A percentile compares a stretch with the other conserved stretches of the same genome.
These are phyloP conservation scores for Alectoris magna DNA, from an alignment of 2,797 vertebrate species.

Conservation along the genomic window DNA sequence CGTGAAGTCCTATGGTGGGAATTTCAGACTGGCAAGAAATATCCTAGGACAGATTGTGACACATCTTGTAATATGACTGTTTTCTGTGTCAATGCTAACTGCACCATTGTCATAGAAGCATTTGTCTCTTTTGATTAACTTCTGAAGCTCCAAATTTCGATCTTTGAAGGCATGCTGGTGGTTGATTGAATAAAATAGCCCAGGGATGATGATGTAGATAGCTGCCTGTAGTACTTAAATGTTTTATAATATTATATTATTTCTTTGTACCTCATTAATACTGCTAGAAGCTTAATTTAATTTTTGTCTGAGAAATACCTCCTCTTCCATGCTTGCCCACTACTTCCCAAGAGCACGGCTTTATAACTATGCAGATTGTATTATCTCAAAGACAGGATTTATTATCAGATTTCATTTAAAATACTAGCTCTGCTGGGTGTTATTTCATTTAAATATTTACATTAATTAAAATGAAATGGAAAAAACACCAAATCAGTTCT, in stretches of 20 bases:
- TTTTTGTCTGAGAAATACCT: neutral
- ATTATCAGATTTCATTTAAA: neutral
- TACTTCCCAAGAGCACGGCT: neutral
- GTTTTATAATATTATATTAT: constrained; percentile 13
- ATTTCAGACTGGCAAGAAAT: neutral
- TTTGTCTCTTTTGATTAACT: neutral
- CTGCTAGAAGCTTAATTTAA: neutral
- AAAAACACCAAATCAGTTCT: neutral
- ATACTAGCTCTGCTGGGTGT: neutral
- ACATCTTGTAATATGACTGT: neutral
- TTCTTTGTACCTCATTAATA: neutral
- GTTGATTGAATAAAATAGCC: neutral
- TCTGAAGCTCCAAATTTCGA: neutral
- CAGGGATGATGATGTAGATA: neutral
- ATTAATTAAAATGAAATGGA: neutral
- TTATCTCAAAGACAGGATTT: neutral
- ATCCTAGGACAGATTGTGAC: neutral
- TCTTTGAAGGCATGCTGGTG: neutral
- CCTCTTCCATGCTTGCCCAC: neutral
- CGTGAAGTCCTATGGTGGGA: neutral
- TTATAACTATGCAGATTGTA: neutral
- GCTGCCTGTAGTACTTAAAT: neutral
- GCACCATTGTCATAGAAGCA: neutral
- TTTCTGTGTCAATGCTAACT: neutral
- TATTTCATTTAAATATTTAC: neutral